A percentile compares a stretch with the other conserved stretches of the same genome.
Conservation (phyloP, 1,140 invertebrate species). For the Daktulosphaira vitifoliae region DNA sequence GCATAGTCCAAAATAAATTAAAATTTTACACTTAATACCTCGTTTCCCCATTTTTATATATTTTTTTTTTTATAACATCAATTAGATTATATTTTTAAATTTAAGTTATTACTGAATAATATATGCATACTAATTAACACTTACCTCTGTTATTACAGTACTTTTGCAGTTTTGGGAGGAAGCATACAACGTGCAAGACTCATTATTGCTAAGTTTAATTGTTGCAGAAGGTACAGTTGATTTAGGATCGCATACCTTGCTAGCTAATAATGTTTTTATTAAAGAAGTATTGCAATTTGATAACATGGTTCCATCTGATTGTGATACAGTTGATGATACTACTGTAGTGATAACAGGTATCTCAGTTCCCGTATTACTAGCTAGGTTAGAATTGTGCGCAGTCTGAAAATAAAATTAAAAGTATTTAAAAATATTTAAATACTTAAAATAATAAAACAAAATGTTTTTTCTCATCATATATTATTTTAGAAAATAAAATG, state of each 20-base stretch:
- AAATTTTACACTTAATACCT: neutral
- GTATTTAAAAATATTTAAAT: no score
- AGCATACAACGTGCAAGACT: slow-evolving; percentile 31
- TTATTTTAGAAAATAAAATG: no score
- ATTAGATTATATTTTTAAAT: no score
- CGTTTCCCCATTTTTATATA: no score
- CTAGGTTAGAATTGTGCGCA: slow-evolving; percentile 37
- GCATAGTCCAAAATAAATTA: neutral
- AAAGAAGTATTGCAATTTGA: slow-evolving; percentile 52
- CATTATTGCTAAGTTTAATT: slow-evolving; percentile 34
- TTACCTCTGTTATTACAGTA: slow-evolving; percentile 27
- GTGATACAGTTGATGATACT: slow-evolving; percentile 41
- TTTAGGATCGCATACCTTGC: slow-evolving; percentile 57
- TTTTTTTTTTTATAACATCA: no score
- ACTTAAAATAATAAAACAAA: no score
- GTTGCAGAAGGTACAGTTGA: slow-evolving; percentile 30
- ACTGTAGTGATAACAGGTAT: slow-evolving; percentile 35
- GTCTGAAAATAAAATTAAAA: slow-evolving; percentile 32
- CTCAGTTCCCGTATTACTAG: slow-evolving; percentile 35
- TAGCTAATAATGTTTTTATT: slow-evolving; percentile 77
- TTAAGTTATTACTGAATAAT: no score
- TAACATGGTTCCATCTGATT: slow-evolving; percentile 42
- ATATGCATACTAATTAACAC: neutral
- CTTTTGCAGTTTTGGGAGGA: slow-evolving; percentile 28
- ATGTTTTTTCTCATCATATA: no score